Conservation (phyloP, 2,797 vertebrate species). For the Falco rusticolus region DNA sequence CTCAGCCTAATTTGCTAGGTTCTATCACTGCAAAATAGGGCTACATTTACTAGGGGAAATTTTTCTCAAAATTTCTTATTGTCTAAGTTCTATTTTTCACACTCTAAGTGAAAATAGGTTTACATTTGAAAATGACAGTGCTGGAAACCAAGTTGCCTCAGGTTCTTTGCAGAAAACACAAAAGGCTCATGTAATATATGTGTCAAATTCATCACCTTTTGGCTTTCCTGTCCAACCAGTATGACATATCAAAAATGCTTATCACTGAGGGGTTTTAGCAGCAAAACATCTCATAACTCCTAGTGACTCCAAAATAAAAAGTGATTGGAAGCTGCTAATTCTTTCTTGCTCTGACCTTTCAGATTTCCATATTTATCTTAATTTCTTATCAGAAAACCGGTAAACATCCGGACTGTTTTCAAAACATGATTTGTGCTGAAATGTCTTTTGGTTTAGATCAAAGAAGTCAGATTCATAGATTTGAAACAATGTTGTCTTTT, state of each 20-base stretch:
- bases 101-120: conserved; percentile 14
- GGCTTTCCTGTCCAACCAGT: not conserved
- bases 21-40: not conserved
- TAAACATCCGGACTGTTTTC: not conserved
- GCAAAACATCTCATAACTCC: not conserved
- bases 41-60: not conserved
- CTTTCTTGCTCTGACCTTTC: not conserved
- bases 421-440: not conserved
- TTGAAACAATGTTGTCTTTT: not conserved
- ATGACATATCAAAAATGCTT: not conserved
- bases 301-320: not conserved
- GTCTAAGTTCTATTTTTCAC: not conserved
- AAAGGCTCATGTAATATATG: not conserved
- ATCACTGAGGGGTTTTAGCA: not conserved
- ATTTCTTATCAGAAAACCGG: not conserved
- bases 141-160: not conserved
- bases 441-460: not conserved
- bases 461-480: not conserved
- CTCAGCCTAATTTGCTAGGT: not conserved
- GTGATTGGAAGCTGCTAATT: not conserved
- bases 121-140: not conserved
- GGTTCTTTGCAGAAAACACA: not conserved
- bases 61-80: not conserved
- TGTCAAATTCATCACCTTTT: not conserved
- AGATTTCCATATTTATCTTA: not conserved